phyloP scores from a whole-genome alignment of 2,797 vertebrate species.

The Chrosomus eos region DNA sequence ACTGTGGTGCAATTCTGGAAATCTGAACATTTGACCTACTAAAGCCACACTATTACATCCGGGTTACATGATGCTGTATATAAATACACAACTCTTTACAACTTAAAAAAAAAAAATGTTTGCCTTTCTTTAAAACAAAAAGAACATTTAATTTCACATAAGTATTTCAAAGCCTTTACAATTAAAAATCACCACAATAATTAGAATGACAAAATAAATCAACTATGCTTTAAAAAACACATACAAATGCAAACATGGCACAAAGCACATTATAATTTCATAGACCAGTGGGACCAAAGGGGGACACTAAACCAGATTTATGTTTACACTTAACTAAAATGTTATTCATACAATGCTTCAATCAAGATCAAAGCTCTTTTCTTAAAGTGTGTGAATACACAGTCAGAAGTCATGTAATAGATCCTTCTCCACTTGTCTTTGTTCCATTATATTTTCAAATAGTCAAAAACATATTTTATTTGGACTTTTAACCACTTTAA shows the following conservation, averaged over 20 bases:
- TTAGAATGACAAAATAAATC: constrained; percentile 30
- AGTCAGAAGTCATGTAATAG: neutral
- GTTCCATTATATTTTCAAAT: neutral
- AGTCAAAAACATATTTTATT: neutral
- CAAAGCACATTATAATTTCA: constrained; percentile 66
- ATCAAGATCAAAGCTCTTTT: neutral
- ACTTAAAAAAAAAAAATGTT: constrained; percentile 68
- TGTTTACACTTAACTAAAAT: neutral
- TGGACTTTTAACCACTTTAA: neutral
- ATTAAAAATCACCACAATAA: constrained; percentile 38
- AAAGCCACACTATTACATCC: neutral
- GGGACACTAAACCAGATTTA: neutral
- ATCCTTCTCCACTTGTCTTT: neutral
- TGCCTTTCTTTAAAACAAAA: constrained; percentile 72
- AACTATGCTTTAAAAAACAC: constrained; percentile 59
- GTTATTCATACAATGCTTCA: neutral
- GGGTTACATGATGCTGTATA: constrained; percentile 54
- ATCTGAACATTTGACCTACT: neutral
- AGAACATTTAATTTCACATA: constrained; percentile 71
- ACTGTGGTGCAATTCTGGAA: neutral
- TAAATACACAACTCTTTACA: constrained; percentile 70
- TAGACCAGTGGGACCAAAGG: neutral
- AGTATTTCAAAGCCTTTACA: constrained; percentile 43
- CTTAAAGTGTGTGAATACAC: neutral
- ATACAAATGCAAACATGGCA: constrained; percentile 63